Percentiles rank a stretch among this genome's conserved stretches.
phyloP scores from a whole-genome alignment of 2,888 invertebrate species.

The Tortrix viridana region DNA sequence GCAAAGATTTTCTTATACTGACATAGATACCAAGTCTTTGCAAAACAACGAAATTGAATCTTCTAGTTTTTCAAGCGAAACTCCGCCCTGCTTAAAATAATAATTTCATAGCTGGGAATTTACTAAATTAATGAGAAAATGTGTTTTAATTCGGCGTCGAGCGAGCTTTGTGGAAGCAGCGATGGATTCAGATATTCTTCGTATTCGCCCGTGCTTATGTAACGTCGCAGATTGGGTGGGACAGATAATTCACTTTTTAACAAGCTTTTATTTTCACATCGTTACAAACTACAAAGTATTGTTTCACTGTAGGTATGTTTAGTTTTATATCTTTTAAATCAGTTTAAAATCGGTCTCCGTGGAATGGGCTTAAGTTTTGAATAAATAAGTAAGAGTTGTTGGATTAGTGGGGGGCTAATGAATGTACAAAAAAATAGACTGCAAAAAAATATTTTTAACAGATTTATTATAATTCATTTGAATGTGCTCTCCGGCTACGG shows the following conservation, averaged over 20 bases:
- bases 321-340: neutral
- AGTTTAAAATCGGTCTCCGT: no score
- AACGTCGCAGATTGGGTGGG: neutral
- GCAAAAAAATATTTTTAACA: no score
- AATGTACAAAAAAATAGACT: no score
- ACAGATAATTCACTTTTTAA: constrained; percentile 2
- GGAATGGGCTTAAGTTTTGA: no score
- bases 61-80: neutral
- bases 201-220: constrained; percentile 5
- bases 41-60: no score
- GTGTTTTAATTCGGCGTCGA: constrained; percentile 19
- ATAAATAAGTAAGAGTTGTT: no score
- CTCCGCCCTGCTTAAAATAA: neutral
- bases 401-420: no score
- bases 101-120: constrained; percentile 6
- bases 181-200: constrained; percentile 31
- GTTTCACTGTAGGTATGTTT: no score
- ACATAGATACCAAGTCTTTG: no score
- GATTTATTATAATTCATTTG: no score
- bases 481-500: no score
- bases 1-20: no score
- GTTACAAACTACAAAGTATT: neutral
- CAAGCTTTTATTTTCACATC: neutral
- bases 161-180: constrained; percentile 21
- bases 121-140: constrained; percentile 32